Percentiles rank a stretch among this genome's conserved stretches.
phyloP scores from a whole-genome alignment of 1,140 invertebrate species.

The Andrena cerasifolii region DNA sequence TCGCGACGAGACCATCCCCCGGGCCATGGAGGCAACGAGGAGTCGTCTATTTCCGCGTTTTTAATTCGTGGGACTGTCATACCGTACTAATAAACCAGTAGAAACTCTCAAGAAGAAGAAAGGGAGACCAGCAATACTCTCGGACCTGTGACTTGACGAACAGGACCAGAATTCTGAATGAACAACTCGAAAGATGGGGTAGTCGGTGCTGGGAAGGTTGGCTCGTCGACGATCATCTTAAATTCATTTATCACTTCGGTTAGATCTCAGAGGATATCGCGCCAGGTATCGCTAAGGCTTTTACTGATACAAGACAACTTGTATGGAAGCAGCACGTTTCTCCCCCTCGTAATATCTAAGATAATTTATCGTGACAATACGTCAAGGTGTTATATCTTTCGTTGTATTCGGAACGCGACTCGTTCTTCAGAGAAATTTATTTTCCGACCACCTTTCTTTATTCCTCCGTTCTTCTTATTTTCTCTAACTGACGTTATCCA shows the following conservation, averaged over 20 bases:
- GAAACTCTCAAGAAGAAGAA: no score
- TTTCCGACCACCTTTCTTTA: not conserved
- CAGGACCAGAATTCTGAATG: not conserved
- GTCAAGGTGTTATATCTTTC: not conserved
- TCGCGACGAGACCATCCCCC: no score
- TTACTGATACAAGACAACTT: slow-evolving; percentile 30
- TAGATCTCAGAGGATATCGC: slow-evolving; percentile 48
- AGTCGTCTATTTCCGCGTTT: no score
- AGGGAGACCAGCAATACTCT: not conserved
- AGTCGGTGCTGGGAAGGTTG: not conserved
- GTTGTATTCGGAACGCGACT: not conserved
- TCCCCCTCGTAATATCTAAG: slow-evolving; percentile 38
- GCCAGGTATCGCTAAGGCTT: slow-evolving; percentile 38
- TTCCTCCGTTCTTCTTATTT: not conserved
- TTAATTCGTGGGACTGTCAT: no score
- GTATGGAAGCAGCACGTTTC: slow-evolving; percentile 35
- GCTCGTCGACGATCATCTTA: slow-evolving; percentile 18
- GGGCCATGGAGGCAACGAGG: no score
- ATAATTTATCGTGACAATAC: slow-evolving; percentile 37
- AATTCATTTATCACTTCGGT: slow-evolving; percentile 38
- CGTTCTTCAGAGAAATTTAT: not conserved
- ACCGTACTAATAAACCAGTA: no score
- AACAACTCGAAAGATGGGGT: not conserved
- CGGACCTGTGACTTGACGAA: not conserved
- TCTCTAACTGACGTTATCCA: not conserved